Evolutionary conservation across 1,140 invertebrate genomes (phyloP), one percentile per base, ranked within the genome.

Genomic region (Listronotus oregonensis): DNA sequence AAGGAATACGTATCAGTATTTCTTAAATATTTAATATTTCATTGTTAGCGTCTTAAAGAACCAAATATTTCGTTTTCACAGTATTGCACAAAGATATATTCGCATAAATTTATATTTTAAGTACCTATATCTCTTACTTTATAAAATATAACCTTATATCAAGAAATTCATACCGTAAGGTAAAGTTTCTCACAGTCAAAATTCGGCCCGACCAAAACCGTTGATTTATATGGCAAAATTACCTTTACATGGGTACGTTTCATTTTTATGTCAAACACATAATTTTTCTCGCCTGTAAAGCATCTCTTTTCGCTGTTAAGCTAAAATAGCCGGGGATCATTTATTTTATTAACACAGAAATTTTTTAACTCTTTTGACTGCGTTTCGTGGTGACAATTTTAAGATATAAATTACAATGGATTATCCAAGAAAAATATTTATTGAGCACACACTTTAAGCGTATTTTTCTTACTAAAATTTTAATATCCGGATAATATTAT

Each of bases 161-260:
- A 31, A n/a, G 58, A 61, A 61, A 61, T 61, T 61, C 58, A 61
- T 51, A 61, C 46, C 46, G 10, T 18, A 47, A 59, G 56, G 57
- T 47, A 59, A 18, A 32, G 47, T 51, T 51, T 51, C 56, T 61
- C 58, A 51, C 42, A 31, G 47, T 61, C 58, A 39, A 40, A 51
- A 61, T 34, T 34, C 37, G 43, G 14, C 56, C 55, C 55, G 47
- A 21, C 54, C 34, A 51, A 65, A 65, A 58, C 40, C 63, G 51
- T 12, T 58, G 63, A 65, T 65, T 65, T 65, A 65, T 58, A 9
- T 27, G 14, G 17, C 40, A 43, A 65, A 65, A 65, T 65, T 65
- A 65, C 55, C 52, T 58, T 58, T 65, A 65, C 63, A 65, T 43
- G 63, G 63, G 52, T 65, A 65, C 63, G 51, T 65, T 65, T 65